Percentiles rank a stretch among this genome's conserved stretches.
Conservation (phyloP, 2,797 vertebrate species). For the Bradypodion ventrale region DNA sequence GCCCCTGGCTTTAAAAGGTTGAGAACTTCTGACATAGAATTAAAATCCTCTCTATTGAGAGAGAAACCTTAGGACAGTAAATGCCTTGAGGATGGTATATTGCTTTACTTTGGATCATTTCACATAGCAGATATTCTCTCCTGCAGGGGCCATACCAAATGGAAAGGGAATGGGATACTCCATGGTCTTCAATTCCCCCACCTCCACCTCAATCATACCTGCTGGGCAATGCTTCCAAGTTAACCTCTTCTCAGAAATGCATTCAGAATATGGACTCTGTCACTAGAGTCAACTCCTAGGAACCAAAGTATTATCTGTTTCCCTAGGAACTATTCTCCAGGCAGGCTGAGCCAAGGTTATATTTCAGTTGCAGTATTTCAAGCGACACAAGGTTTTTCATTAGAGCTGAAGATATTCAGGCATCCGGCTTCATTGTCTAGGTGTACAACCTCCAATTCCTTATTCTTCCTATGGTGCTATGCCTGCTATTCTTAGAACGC, state of each 20-base stretch:
- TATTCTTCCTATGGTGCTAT: background rate
- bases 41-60: background rate
- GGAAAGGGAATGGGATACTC: too few relatives aligned
- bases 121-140: background rate
- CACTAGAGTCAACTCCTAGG: background rate
- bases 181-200: background rate
- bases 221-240: background rate
- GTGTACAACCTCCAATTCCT: background rate
- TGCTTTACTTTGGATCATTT: background rate
- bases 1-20: too few relatives aligned
- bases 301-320: background rate
- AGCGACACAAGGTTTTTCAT: background rate
- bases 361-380: background rate
- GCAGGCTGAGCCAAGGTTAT: background rate
- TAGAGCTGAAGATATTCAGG: background rate
- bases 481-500: too few relatives aligned
- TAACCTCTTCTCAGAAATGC: background rate
- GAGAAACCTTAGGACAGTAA: background rate
- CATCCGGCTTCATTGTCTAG: background rate
- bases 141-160: background rate
- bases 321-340: background rate
- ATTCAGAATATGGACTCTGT: background rate
- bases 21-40: background rate
- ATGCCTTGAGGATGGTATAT: background rate
- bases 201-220: background rate